Conservation (phyloP, 2,888 invertebrate species). For the Apodemia hepburni region DNA sequence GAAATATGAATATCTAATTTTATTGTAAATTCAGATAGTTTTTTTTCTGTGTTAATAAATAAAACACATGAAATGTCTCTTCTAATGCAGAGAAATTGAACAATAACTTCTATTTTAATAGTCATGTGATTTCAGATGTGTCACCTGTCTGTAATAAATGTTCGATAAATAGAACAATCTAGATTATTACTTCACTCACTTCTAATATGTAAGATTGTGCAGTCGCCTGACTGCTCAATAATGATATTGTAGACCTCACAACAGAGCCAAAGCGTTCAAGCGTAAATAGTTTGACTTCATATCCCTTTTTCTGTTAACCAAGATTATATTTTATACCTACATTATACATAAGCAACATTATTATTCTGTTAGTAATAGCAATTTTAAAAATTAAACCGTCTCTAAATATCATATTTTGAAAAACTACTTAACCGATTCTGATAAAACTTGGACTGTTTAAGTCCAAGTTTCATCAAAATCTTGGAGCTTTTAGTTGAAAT, state of each 20-base stretch:
- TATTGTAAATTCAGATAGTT: too few relatives aligned
- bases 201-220: constrained; percentile 29
- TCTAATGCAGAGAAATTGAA: too few relatives aligned
- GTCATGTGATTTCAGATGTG: background rate
- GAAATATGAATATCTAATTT: too few relatives aligned
- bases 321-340: background rate
- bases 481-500: too few relatives aligned
- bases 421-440: too few relatives aligned
- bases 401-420: too few relatives aligned
- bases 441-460: too few relatives aligned
- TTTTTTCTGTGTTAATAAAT: too few relatives aligned
- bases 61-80: too few relatives aligned
- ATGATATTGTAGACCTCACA: constrained; percentile 23
- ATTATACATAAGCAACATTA: background rate
- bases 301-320: background rate
- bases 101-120: background rate
- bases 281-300: constrained; percentile 23
- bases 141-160: background rate
- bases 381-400: too few relatives aligned
- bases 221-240: constrained; percentile 28
- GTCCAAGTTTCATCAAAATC: too few relatives aligned
- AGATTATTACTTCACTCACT: constrained; percentile 16
- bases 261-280: constrained; percentile 25
- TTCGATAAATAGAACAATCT: background rate
- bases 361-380: too few relatives aligned